phyloP scores from a whole-genome alignment of 2,113 vertebrate genomes.

The Murina feae region DNA sequence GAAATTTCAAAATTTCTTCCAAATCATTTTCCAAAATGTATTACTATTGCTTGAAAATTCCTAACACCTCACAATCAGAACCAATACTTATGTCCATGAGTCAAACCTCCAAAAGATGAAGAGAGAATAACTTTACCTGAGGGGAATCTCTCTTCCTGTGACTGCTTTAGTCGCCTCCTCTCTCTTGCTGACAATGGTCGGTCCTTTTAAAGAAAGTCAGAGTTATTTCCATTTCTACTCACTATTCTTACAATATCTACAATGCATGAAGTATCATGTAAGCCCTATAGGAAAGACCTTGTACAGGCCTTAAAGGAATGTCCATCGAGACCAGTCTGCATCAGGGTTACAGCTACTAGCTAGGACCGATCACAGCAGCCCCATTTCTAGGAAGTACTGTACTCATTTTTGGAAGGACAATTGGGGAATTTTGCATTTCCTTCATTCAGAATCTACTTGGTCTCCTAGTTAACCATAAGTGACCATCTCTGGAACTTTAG shows the following conservation, averaged over 20 bases:
- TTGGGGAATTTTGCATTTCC: not conserved
- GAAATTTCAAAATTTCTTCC: constrained; percentile 21
- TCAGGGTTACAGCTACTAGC: not conserved
- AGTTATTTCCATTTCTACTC: constrained; percentile 37
- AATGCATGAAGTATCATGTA: not conserved
- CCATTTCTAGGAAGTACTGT: not conserved
- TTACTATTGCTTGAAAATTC: not conserved
- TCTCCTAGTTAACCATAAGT: not conserved
- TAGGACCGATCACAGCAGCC: not conserved
- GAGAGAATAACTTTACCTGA: constrained; percentile 79
- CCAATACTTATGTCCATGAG: not conserved
- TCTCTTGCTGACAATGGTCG: constrained; percentile 94
- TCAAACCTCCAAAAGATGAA: not conserved
- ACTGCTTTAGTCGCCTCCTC: constrained; percentile 92
- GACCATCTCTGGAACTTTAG: not conserved
- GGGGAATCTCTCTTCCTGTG: constrained; percentile 82
- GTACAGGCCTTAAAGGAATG: no score
- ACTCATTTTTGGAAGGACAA: not conserved
- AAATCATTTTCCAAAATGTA: not conserved
- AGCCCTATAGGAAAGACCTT: not conserved
- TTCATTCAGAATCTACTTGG: not conserved
- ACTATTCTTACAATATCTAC: not conserved
- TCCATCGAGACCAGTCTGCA: not conserved
- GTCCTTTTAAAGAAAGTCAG: constrained; percentile 80
- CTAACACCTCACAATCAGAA: not conserved